Conservation (phyloP, 2,113 vertebrate genomes). For the Girardinichthys multiradiatus region DNA sequence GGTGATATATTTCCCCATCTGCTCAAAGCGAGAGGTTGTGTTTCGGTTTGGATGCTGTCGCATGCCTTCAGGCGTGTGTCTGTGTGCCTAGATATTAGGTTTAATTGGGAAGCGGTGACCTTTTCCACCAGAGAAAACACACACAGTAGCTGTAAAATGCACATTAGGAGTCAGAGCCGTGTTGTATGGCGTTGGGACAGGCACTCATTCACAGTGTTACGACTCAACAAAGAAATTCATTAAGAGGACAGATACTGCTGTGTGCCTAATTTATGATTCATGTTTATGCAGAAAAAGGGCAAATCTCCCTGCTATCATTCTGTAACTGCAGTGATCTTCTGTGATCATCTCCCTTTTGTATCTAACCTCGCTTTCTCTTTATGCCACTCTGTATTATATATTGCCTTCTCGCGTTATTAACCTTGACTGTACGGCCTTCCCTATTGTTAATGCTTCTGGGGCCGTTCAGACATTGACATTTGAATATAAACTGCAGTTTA, state of each 20-base stretch:
- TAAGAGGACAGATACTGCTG: slow-evolving; percentile 41
- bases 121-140: slow-evolving; percentile 58
- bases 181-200: slow-evolving; percentile 26
- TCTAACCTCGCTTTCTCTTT: slow-evolving; percentile 5
- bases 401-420: background rate
- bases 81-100: slow-evolving; percentile 38
- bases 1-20: slow-evolving; percentile 4
- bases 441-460: background rate
- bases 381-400: slow-evolving; percentile 7
- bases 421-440: background rate
- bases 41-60: slow-evolving; percentile 35
- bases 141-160: slow-evolving; percentile 42
- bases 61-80: slow-evolving; percentile 20
- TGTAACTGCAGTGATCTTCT: background rate
- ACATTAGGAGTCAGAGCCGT: slow-evolving; percentile 31
- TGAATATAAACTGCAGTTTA: background rate
- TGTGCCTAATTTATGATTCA: slow-evolving; percentile 47
- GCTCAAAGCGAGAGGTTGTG: slow-evolving; percentile 27
- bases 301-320: slow-evolving; percentile 7
- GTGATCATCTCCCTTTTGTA: slow-evolving; percentile 6
- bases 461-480: background rate
- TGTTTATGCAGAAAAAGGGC: slow-evolving; percentile 36
- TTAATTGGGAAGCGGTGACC: slow-evolving; percentile 68
- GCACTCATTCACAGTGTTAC: slow-evolving; percentile 29
- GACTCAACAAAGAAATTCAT: slow-evolving; percentile 60